Percentiles rank a stretch among this genome's conserved stretches.
These are phyloP conservation scores for Oreonectes daqikongensis DNA, from an alignment of 2,797 vertebrate genomes.

Conservation along the genomic window DNA sequence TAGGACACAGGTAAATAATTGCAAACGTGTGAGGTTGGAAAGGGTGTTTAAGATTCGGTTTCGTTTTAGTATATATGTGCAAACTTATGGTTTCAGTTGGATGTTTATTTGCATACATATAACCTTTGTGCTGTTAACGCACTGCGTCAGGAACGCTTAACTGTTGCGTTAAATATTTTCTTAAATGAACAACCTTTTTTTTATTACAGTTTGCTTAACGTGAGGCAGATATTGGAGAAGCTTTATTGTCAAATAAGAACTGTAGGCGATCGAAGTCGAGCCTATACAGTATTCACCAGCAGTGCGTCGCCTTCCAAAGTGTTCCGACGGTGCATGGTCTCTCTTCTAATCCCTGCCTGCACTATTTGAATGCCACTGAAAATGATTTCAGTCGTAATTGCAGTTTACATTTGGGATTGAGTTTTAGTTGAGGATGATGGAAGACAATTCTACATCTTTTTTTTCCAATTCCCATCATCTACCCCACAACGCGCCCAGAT, in stretches of 20 bases:
- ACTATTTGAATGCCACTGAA: not conserved
- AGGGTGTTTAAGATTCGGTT: not conserved
- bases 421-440: conserved; percentile 26
- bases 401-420: not conserved
- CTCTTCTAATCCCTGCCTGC: not conserved
- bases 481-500: not conserved
- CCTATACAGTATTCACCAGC: not conserved
- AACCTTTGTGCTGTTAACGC: too few relatives aligned
- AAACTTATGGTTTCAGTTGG: too few relatives aligned
- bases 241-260: too few relatives aligned
- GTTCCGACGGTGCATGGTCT: not conserved
- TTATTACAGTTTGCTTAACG: too few relatives aligned
- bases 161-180: too few relatives aligned
- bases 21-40: not conserved
- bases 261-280: not conserved
- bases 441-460: conserved; percentile 23
- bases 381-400: conserved; percentile 16
- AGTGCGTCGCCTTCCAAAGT: not conserved
- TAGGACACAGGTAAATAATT: not conserved
- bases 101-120: too few relatives aligned
- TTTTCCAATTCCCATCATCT: conserved; percentile 3
- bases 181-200: too few relatives aligned
- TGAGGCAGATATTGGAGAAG: too few relatives aligned
- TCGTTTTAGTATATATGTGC: too few relatives aligned
- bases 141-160: too few relatives aligned